Base-by-base conservation (phyloP, 2,113 vertebrate species). In the Gasterosteus aculeatus region DNA sequence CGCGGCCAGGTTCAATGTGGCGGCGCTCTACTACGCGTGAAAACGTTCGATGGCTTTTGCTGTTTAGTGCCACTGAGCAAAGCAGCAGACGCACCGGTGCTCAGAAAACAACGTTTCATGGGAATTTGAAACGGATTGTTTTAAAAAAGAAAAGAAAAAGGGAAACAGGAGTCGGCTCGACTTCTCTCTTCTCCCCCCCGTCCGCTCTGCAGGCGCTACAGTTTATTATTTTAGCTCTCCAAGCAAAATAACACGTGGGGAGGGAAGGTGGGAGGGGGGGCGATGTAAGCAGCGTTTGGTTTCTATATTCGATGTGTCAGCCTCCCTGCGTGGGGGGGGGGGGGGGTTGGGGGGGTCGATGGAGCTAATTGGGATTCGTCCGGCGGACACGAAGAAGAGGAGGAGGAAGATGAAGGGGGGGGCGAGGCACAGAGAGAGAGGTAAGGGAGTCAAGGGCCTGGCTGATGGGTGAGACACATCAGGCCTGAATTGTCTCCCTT, bases 171-270 rank as follows among this genome's bases (percentile, higher is more conserved):
- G 77, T 80, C 80, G 57, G 80, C 72, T 83, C 46, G 42, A 58
- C 77, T 69, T n/a, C n/a, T n/a, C n/a, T n/a, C n/a, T n/a, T n/a
- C n/a, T n/a, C n/a, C n/a, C 33, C 33, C 33, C 33, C 33, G 33
- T 35, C 33, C 78, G 62, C 75, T 57, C 74, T 69, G 83, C 82
- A 89, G 85, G 85, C 69, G 47, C 85, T 75, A 77, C 56, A 69
- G 78, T 90, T 89, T 88, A 90, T 91, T 91, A 87, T 87, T 88
- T 75, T 81, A 85, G 82, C 77, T 90, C 88, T 81, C 54, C 85
- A 87, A 74, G 86, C 83, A 78, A 77, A 91, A 91, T 86, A 86
- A 82, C 85, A 83, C n/a, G 14, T 59, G 62, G 69, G 44, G 71
- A 67, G 78, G 31, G 70, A 18, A 9, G 29, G 29, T 9, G 10